Conservation (phyloP, 1,140 invertebrate species). For the Formica selysi region DNA sequence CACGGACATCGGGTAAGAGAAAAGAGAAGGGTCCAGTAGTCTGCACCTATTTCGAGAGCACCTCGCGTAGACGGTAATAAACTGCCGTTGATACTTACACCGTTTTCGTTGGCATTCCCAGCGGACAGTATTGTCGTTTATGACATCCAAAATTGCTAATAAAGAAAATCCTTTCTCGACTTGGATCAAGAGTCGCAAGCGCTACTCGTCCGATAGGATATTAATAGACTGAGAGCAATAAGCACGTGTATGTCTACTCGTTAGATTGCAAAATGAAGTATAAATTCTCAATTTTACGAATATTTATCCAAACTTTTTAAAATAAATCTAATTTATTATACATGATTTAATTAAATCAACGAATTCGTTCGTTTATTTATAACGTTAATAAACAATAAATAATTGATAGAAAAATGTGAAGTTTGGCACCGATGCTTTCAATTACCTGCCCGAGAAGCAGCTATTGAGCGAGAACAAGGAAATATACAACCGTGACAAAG, state of each 20-base stretch:
- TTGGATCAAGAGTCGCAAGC: background rate
- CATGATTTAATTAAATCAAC: background rate
- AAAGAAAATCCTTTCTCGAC: background rate
- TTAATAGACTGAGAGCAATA: background rate
- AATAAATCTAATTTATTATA: background rate
- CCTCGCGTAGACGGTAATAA: slow-evolving; percentile 64
- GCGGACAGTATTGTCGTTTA: slow-evolving; percentile 21
- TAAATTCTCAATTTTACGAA: background rate
- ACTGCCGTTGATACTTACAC: slow-evolving; percentile 67
- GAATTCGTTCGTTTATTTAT: background rate
- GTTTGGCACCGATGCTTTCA: background rate
- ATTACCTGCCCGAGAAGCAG: slow-evolving; percentile 1
- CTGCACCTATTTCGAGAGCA: slow-evolving; percentile 63
- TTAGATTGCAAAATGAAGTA: background rate
- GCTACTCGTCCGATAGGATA: background rate
- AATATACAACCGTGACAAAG: slow-evolving; percentile 44
- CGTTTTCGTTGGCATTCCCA: slow-evolving; percentile 38
- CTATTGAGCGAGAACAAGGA: slow-evolving; percentile 44
- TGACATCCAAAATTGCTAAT: slow-evolving; percentile 19
- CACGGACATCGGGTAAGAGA: slow-evolving; percentile 57
- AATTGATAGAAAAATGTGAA: background rate
- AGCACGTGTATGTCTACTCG: background rate
- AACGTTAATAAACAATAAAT: background rate
- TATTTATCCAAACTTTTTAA: background rate
- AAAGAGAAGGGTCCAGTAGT: slow-evolving; percentile 62